phyloP scores from a whole-genome alignment of 2,113 vertebrate genomes.

The Hypocryptadius cinnamomeus region DNA sequence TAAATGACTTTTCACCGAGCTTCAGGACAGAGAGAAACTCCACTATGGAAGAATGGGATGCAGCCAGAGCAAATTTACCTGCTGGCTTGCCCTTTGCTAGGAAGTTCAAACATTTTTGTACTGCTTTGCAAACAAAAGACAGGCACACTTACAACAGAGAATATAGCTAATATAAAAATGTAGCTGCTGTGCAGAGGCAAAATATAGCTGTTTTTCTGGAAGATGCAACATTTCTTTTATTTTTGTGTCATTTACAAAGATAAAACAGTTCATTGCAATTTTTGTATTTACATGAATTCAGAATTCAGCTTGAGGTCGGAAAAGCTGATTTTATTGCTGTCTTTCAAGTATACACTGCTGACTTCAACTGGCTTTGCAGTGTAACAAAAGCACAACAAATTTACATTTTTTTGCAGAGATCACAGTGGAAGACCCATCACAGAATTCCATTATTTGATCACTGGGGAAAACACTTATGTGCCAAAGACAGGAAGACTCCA shows the following conservation, averaged over 20 bases:
- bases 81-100: not conserved
- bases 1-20: not conserved
- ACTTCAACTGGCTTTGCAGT: not conserved
- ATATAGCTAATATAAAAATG: not conserved
- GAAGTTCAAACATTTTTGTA: not conserved
- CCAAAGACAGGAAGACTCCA: not conserved
- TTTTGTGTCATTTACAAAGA: not conserved
- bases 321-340: conserved; percentile 2
- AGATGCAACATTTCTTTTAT: not conserved
- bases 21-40: not conserved
- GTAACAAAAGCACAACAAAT: not conserved
- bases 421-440: not conserved
- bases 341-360: not conserved
- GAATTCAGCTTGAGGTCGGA: not conserved
- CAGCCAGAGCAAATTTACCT: not conserved
- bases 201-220: not conserved
- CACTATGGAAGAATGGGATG: not conserved
- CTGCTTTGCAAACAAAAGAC: not conserved
- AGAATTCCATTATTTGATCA: not conserved
- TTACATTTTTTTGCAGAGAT: not conserved
- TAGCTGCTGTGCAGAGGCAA: not conserved
- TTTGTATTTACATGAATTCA: conserved; percentile 2
- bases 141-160: not conserved
- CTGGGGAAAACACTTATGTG: not conserved
- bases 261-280: not conserved